A percentile compares a stretch with the other conserved stretches of the same genome.
phyloP scores from a whole-genome alignment of 2,888 invertebrate genomes.

The Lasioglossum figueresi region DNA sequence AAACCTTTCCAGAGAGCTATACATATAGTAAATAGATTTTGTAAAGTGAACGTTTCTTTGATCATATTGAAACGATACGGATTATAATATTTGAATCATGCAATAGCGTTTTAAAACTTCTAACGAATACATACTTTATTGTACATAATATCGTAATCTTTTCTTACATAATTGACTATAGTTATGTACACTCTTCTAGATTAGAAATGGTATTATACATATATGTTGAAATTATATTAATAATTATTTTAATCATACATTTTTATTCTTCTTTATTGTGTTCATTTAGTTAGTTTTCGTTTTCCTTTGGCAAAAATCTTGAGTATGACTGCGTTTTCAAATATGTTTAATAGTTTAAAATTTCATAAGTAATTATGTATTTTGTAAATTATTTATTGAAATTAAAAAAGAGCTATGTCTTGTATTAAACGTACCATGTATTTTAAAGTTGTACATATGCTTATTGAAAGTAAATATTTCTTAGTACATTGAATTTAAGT shows the following conservation, averaged over 20 bases:
- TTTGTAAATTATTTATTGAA: slow-evolving; percentile 65
- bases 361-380: slow-evolving; percentile 57
- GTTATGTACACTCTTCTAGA: slow-evolving; percentile 72
- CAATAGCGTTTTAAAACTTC: slow-evolving; percentile 29
- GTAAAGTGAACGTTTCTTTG: background rate
- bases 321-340: slow-evolving; percentile 74
- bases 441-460: slow-evolving; percentile 74
- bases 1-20: slow-evolving; percentile 13
- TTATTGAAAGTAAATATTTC: slow-evolving; percentile 66
- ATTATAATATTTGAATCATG: background rate
- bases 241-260: slow-evolving; percentile 72
- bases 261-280: slow-evolving; percentile 73
- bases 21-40: slow-evolving; percentile 13
- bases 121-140: slow-evolving; percentile 37
- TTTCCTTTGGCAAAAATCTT: slow-evolving; percentile 72
- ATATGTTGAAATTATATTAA: slow-evolving; percentile 74
- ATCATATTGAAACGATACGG: background rate
- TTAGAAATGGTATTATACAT: slow-evolving; percentile 75
- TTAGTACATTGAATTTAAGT: slow-evolving; percentile 41
- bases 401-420: slow-evolving; percentile 54
- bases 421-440: slow-evolving; percentile 60
- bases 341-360: slow-evolving; percentile 54
- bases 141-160: slow-evolving; percentile 6
- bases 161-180: slow-evolving; percentile 40
- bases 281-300: slow-evolving; percentile 72